Conservation (phyloP, 1,140 invertebrate species). For the Tachypleus tridentatus region DNA sequence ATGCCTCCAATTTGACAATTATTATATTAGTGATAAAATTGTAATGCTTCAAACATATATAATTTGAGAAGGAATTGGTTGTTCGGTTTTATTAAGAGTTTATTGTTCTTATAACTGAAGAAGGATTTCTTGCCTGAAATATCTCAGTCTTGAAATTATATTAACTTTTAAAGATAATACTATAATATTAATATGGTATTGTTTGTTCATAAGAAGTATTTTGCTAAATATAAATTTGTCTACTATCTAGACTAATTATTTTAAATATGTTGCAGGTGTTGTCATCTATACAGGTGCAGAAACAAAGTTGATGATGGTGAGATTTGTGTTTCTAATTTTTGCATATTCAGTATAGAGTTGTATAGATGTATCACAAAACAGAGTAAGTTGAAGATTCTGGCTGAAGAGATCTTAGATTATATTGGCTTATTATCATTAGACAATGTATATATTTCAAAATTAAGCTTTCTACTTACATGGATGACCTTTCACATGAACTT, state of each 20-base stretch:
- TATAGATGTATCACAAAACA: too few species aligned
- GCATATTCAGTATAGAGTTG: not conserved
- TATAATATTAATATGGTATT: not conserved
- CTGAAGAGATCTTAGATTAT: too few species aligned
- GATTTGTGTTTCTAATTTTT: not conserved
- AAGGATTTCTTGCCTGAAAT: conserved; percentile 2
- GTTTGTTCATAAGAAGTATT: not conserved
- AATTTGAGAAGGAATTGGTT: too few species aligned
- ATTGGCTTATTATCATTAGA: too few species aligned
- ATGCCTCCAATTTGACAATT: too few species aligned
- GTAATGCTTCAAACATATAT: too few species aligned
- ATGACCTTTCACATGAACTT: too few species aligned
- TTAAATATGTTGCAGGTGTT: conserved; percentile 33
- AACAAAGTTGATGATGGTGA: conserved; percentile 77
- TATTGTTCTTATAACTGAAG: conserved; percentile 3
- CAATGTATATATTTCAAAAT: too few species aligned
- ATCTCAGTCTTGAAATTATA: not conserved
- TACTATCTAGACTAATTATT: too few species aligned
- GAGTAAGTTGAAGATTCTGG: too few species aligned
- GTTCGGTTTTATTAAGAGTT: not conserved
- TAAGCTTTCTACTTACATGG: too few species aligned
- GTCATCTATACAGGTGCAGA: conserved; percentile 96
- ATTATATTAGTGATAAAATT: too few species aligned
- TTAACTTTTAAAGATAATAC: conserved; percentile 1
- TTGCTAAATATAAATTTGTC: not conserved